These are phyloP conservation scores for Steinernema hermaphroditum DNA, from an alignment of 2,888 invertebrate genomes.

Conservation along the genomic window DNA sequence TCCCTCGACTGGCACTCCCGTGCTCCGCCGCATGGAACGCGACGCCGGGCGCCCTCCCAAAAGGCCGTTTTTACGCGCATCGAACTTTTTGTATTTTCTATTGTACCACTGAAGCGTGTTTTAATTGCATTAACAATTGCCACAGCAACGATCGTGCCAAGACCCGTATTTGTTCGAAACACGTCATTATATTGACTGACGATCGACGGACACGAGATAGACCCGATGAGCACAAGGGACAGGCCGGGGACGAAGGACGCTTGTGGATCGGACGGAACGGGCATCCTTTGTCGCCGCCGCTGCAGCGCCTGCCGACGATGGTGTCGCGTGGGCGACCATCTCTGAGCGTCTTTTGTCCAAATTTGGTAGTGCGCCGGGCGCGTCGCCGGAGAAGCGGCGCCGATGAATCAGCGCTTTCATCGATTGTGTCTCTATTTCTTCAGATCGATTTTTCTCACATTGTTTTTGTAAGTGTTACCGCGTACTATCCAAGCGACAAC, in stretches of 20 bases:
- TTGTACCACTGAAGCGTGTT: background rate
- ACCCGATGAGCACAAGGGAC: conserved; percentile 19
- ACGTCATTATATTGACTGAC: conserved; percentile 28
- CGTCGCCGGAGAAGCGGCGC: background rate
- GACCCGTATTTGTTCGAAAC: conserved; percentile 3
- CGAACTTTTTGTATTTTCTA: no score
- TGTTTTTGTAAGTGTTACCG: conserved; percentile 5
- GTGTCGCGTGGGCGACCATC: background rate
- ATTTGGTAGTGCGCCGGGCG: background rate
- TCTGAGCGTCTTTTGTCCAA: conserved; percentile 3
- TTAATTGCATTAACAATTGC: conserved; percentile 23
- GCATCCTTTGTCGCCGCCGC: background rate
- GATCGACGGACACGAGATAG: conserved; percentile 23
- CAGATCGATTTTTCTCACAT: conserved; percentile 9
- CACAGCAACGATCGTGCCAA: conserved; percentile 20
- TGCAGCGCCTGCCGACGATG: background rate
- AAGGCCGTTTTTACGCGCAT: no score
- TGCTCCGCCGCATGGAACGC: no score
- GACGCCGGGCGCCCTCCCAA: no score
- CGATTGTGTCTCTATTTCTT: conserved; percentile 8
- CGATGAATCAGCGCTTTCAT: conserved; percentile 21
- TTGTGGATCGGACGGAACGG: background rate
- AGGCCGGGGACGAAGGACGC: conserved; percentile 24
- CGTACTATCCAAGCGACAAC: background rate
- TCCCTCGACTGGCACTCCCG: no score